Base-by-base conservation (phyloP, 2,888 invertebrate species). In the Syrphus vitripennis region DNA sequence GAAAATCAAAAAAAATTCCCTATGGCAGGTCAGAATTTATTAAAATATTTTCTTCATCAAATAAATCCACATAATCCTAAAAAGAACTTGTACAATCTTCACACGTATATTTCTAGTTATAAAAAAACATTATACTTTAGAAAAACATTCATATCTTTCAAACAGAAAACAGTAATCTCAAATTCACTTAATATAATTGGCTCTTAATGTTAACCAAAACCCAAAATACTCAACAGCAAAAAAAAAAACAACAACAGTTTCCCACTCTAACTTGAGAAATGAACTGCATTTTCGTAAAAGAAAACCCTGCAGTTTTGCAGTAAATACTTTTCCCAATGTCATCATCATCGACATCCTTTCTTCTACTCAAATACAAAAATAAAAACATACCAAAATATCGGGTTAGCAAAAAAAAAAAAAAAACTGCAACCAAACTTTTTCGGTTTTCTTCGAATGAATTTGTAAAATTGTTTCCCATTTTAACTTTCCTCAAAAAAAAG, bases 391-490 rank as follows among this genome's bases (percentile, higher is more conserved):
- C 4, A 50, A 50, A 24, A 50, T 50, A 50, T 48, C 1, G 24
- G 6, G 6, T 50, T 16, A 5, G 14, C 1, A 65, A 48, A 63
- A 63, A 82, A 40, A 42, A 59, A 40, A 42, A 57, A 55, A 57
- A 57, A 70, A 50, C 12, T 65, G 40, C 48, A 75, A 65, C 74
- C 65, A 74, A 87, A 83, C 71, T 84, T 87, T 86, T 88, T 87
- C 82, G 87, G 78, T 83, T 83, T 80, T 78, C 87, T 80, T 83
- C 84, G 74, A 82, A 87, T 83, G 88, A 87, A 87, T 88, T 87
- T 83, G 84, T 87, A 77, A 87, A 88, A 88, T 88, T 87, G 88
- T 88, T 88, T 86, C 87, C 87, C 87, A 80, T 86, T 84, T 87
- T 69, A 83, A 80, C 77, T 83, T 74, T 74, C 14, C 12, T 37